Conservation (phyloP, 2,113 vertebrate species). For the Barnardius zonarius region DNA sequence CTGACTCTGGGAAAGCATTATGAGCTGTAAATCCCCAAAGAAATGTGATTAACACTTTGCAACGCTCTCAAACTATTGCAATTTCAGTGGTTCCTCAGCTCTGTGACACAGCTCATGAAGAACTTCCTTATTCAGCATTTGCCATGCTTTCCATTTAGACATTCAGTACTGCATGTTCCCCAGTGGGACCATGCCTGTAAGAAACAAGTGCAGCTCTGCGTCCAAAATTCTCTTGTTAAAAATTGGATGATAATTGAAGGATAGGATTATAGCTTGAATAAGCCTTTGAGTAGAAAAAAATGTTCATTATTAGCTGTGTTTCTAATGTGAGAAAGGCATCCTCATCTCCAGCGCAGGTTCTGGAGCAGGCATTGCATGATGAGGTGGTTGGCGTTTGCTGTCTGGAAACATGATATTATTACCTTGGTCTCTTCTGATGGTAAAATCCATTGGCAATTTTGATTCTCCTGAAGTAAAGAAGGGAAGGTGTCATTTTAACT, state of each 20-base stretch:
- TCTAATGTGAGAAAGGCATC: not conserved
- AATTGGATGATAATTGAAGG: not conserved
- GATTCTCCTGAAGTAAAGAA: not conserved
- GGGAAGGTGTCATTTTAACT: not conserved
- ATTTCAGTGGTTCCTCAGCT: not conserved
- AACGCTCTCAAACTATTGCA: not conserved
- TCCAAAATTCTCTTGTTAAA: not conserved
- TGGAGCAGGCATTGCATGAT: not conserved
- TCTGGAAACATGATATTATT: not conserved
- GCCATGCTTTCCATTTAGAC: not conserved
- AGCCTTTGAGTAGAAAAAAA: not conserved
- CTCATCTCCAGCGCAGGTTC: not conserved
- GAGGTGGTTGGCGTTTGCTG: fast-evolving
- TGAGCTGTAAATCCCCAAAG: not conserved
- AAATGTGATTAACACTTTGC: not conserved
- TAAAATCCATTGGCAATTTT: not conserved
- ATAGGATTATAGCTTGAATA: not conserved
- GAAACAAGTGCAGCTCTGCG: not conserved
- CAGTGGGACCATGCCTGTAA: not conserved
- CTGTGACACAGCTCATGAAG: not conserved
- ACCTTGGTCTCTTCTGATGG: not conserved
- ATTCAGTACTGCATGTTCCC: not conserved
- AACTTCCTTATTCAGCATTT: not conserved
- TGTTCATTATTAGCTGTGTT: not conserved
- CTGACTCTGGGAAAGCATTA: not conserved